phyloP scores from a whole-genome alignment of 2,888 invertebrate species.

The Pseudoips prasinana region DNA sequence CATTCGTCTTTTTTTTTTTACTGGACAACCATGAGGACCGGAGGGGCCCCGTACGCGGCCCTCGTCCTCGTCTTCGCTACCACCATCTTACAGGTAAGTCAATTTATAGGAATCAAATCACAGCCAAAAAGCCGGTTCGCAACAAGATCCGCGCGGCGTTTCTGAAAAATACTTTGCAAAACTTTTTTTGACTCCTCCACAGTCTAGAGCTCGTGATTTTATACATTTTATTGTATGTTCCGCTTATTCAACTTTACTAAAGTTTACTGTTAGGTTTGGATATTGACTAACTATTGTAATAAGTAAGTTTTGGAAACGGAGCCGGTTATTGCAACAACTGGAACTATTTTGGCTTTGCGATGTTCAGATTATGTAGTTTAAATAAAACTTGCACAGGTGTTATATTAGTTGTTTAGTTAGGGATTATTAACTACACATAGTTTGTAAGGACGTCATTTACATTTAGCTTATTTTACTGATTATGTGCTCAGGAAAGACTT shows the following conservation, averaged over 20 bases:
- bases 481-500: no score
- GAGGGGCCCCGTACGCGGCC: constrained; percentile 47
- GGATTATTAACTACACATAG: no score
- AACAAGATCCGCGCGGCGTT: constrained; percentile 14
- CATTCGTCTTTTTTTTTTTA: constrained; percentile 39
- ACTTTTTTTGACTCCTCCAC: constrained; percentile 33
- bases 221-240: constrained; percentile 17
- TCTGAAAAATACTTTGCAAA: constrained; percentile 37
- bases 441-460: no score
- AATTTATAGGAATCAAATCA: constrained; percentile 3
- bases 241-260: constrained; percentile 9
- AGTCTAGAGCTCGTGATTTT: constrained; percentile 20
- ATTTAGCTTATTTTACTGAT: no score
- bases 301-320: constrained; percentile 22
- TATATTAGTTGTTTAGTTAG: no score
- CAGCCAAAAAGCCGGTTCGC: constrained; percentile 9
- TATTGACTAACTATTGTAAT: constrained; percentile 13
- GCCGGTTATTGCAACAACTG: constrained; percentile 37
- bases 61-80: constrained; percentile 50
- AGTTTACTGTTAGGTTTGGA: constrained; percentile 14
- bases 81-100: constrained; percentile 43
- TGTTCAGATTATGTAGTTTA: constrained; percentile 11
- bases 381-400: constrained; percentile 1
- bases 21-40: constrained; percentile 57
- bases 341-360: constrained; percentile 26